Evolutionary conservation across 2,888 invertebrate genomes (phyloP).

Genomic region (Marasmarcha lunaedactyla): DNA sequence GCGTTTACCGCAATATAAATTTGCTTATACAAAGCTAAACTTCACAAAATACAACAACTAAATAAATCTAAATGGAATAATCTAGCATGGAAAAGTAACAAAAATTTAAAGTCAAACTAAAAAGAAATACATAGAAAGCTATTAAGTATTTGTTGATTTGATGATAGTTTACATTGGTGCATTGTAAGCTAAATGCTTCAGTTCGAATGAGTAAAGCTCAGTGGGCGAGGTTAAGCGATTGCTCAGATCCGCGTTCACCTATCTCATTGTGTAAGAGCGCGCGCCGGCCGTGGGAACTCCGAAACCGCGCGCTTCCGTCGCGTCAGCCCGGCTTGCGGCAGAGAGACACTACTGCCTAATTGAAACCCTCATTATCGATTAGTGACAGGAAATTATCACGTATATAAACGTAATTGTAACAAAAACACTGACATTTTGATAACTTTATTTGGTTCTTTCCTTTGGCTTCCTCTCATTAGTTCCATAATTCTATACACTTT

Average conservation of each 20-base stretch:
- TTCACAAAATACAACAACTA: too few species aligned
- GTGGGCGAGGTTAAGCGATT: conserved; percentile 71
- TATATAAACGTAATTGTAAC: conserved; percentile 1
- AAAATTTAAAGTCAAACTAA: too few species aligned
- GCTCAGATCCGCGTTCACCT: conserved; percentile 71
- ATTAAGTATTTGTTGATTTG: too few species aligned
- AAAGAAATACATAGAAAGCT: too few species aligned
- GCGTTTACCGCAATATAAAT: too few species aligned
- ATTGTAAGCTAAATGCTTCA: too few species aligned
- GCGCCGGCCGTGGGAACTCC: conserved; percentile 58
- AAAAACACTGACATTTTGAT: conserved; percentile 23
- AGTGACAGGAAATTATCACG: conserved; percentile 48
- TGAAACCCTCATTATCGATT: conserved; percentile 49
- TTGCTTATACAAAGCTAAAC: too few species aligned
- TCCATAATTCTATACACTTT: conserved; percentile 13
- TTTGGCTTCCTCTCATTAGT: conserved; percentile 5
- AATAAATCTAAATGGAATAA: too few species aligned
- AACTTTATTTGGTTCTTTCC: too few species aligned
- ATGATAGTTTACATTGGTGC: too few species aligned
- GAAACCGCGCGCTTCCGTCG: conserved; percentile 67
- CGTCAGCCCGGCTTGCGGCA: conserved; percentile 45
- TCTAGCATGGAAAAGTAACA: too few species aligned
- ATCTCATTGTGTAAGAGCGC: conserved; percentile 59
- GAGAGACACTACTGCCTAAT: conserved; percentile 38
- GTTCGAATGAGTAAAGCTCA: conserved; percentile 24